Evolutionary conservation across 2,113 vertebrate species (phyloP).

Genomic region (Sinocyclocheilus rhinocerous): DNA sequence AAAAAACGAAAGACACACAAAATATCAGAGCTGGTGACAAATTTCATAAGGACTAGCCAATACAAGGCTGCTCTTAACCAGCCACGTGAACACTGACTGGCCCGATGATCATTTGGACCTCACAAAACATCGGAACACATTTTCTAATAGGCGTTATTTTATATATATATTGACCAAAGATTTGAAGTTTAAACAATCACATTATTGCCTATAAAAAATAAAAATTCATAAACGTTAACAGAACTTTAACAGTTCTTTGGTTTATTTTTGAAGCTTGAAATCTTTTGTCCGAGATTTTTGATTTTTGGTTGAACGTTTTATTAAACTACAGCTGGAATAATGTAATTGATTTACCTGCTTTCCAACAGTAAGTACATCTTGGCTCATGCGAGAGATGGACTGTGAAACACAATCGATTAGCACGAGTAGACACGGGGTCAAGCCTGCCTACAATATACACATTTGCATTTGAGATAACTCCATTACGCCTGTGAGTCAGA

Average conservation of each 20-base stretch:
- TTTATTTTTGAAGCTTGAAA: neutral
- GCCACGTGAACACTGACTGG: too few species aligned
- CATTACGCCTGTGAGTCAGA: neutral
- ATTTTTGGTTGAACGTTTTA: neutral
- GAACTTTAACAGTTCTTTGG: neutral
- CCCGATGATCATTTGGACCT: too few species aligned
- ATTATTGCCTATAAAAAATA: too few species aligned
- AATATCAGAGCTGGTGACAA: too few species aligned
- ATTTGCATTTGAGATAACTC: conserved; percentile 29
- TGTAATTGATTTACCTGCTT: neutral
- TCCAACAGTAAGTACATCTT: neutral
- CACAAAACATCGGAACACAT: too few species aligned
- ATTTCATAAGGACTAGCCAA: too few species aligned
- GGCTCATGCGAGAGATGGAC: neutral
- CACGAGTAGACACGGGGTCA: neutral
- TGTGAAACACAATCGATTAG: neutral
- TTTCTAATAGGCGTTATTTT: too few species aligned
- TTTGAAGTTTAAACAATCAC: too few species aligned
- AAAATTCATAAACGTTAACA: neutral
- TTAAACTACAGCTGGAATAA: neutral
- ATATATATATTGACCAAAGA: too few species aligned
- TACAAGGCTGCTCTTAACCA: too few species aligned
- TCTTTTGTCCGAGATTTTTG: neutral
- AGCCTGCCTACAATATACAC: neutral
- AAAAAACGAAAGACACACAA: too few species aligned